Evolutionary conservation across 1,140 invertebrate genomes (phyloP).

Genomic region (Orchesella cincta): DNA sequence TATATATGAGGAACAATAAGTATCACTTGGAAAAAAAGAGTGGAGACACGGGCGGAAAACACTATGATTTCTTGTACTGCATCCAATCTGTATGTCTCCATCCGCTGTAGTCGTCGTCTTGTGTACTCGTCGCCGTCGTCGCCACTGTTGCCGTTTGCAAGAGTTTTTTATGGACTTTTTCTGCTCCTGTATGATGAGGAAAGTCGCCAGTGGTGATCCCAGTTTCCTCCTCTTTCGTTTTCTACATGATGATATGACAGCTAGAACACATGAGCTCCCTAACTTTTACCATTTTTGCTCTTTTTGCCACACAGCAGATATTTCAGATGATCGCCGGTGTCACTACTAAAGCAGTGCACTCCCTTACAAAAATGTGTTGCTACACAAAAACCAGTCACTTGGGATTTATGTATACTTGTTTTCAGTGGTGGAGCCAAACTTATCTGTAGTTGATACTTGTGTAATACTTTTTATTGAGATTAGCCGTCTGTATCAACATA

Average conservation of each 20-base stretch:
- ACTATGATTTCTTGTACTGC: neutral
- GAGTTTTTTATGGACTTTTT: neutral
- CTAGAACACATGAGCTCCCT: neutral
- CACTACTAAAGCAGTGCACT: neutral
- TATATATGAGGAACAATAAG: slow-evolving; percentile 16
- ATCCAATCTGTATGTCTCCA: slow-evolving; percentile 24
- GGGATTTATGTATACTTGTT: neutral
- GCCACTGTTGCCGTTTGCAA: slow-evolving; percentile 5
- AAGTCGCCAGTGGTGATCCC: slow-evolving; percentile 27
- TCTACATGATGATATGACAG: neutral
- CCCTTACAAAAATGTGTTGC: neutral
- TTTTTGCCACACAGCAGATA: neutral
- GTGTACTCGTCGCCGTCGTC: slow-evolving; percentile 20
- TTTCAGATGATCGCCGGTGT: slow-evolving; percentile 16
- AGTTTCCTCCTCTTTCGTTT: slow-evolving; percentile 16
- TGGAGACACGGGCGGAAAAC: slow-evolving; percentile 17
- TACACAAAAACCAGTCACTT: neutral
- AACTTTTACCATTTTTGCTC: slow-evolving; percentile 20
- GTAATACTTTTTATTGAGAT: neutral
- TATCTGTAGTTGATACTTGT: neutral
- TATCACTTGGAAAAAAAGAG: slow-evolving; percentile 11
- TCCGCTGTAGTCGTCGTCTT: slow-evolving; percentile 26
- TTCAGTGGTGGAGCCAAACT: neutral
- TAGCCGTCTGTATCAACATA: too few species aligned
- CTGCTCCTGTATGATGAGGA: slow-evolving; percentile 5